Conservation (phyloP, 2,888 invertebrate genomes). For the Podotricha telesiphe region DNA sequence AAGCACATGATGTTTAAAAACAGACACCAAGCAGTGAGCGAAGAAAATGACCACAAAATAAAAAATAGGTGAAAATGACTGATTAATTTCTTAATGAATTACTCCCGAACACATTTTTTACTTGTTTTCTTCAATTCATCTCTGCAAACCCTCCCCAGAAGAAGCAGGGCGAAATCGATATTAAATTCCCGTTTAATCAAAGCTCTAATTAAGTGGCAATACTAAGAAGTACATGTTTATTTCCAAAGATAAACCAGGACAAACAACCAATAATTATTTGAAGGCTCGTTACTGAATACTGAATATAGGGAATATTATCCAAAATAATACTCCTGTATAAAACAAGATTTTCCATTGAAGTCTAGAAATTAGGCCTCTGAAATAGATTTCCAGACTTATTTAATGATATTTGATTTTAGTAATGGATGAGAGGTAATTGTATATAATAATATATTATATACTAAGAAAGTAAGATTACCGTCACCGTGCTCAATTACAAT, state of each 20-base stretch:
- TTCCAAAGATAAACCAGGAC: background rate
- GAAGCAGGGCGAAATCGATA: background rate
- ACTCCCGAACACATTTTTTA: too few species aligned
- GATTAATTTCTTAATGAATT: too few species aligned
- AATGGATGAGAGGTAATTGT: constrained; percentile 35
- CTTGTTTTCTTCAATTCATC: background rate
- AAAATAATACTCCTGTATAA: background rate
- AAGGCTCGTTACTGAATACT: background rate
- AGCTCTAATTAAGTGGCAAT: background rate
- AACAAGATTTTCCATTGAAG: background rate
- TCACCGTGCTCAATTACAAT: too few species aligned
- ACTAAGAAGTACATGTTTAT: background rate
- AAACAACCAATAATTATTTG: background rate
- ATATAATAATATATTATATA: constrained; percentile 25
- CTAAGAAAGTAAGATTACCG: background rate
- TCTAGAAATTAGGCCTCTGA: background rate
- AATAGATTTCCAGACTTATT: background rate
- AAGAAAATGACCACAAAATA: background rate
- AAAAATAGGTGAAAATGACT: too few species aligned
- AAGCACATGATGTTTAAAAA: too few species aligned
- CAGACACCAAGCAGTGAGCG: too few species aligned
- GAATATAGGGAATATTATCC: background rate
- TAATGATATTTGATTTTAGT: constrained; percentile 38
- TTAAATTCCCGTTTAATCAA: background rate
- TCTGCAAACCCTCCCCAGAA: background rate